A percentile compares a stretch with the other conserved stretches of the same genome.
These are phyloP conservation scores for Eufriesea mexicana DNA, from an alignment of 1,140 invertebrate genomes.

Conservation along the genomic window DNA sequence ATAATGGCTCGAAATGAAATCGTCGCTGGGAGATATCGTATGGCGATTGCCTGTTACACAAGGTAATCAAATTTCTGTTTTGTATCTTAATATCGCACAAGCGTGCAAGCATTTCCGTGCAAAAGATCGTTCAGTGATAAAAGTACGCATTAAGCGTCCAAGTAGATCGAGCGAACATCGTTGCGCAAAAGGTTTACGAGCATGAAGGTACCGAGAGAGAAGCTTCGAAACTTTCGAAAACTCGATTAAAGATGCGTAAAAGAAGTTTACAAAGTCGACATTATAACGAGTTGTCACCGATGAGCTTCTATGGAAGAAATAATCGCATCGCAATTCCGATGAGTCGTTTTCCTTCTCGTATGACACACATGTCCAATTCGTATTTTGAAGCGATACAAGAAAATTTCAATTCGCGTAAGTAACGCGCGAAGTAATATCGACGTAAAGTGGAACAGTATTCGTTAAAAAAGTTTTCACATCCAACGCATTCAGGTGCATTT, in stretches of 20 bases:
- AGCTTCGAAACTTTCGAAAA: not conserved
- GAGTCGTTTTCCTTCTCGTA: not conserved
- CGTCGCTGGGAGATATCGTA: not conserved
- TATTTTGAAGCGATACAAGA: no score
- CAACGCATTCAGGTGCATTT: not conserved
- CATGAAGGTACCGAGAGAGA: no score
- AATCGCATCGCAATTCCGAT: not conserved
- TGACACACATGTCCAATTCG: no score
- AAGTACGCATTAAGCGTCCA: not conserved
- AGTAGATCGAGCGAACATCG: not conserved
- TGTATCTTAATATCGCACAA: not conserved
- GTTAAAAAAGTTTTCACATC: not conserved
- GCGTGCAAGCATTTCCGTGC: not conserved
- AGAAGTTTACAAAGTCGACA: constrained; percentile 1
- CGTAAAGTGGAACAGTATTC: not conserved
- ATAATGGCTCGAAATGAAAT: not conserved
- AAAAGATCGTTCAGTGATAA: not conserved
- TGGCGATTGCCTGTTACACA: not conserved
- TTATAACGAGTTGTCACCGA: not conserved
- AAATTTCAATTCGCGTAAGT: no score
- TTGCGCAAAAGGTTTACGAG: not conserved
- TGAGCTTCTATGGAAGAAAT: not conserved
- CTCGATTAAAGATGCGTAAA: constrained; percentile 1
- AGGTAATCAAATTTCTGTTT: not conserved
- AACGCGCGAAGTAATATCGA: no score